Conservation (phyloP, 2,888 invertebrate species). For the Leptodirus hochenwartii region DNA sequence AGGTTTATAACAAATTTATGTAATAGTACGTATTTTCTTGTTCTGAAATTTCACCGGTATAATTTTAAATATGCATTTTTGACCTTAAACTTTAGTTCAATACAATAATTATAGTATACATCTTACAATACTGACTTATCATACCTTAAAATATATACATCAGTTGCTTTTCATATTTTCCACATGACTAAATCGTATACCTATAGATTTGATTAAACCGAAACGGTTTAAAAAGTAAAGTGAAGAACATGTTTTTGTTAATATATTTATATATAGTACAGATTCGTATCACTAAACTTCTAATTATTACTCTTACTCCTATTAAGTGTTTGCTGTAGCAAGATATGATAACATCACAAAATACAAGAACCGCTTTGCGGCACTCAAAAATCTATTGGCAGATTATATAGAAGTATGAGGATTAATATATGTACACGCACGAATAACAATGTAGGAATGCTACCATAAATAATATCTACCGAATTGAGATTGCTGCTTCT, state of each 20-base stretch:
- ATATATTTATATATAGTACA: conserved; percentile 14
- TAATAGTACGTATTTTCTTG: conserved; percentile 15
- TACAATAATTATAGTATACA: conserved; percentile 17
- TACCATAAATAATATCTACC: conserved; percentile 10
- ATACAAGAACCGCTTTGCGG: conserved; percentile 26
- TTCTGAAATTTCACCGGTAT: too few species aligned
- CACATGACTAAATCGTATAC: too few species aligned
- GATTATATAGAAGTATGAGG: too few species aligned
- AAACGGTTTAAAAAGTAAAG: too few species aligned
- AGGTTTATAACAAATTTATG: conserved; percentile 14
- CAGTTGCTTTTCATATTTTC: too few species aligned
- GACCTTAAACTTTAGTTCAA: conserved; percentile 9
- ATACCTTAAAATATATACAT: too few species aligned
- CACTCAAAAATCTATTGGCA: too few species aligned
- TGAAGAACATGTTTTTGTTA: too few species aligned
- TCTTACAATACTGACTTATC: conserved; percentile 28
- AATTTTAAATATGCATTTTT: too few species aligned
- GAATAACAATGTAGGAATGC: conserved; percentile 13
- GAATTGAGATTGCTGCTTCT: too few species aligned
- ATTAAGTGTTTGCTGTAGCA: conserved; percentile 25
- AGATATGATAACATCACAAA: conserved; percentile 69
- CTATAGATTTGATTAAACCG: too few species aligned
- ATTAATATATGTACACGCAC: conserved; percentile 9
- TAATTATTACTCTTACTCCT: conserved; percentile 17
- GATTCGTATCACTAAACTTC: conserved; percentile 9